phyloP scores from a whole-genome alignment of 2,113 vertebrate genomes.

The Oryzias celebensis region DNA sequence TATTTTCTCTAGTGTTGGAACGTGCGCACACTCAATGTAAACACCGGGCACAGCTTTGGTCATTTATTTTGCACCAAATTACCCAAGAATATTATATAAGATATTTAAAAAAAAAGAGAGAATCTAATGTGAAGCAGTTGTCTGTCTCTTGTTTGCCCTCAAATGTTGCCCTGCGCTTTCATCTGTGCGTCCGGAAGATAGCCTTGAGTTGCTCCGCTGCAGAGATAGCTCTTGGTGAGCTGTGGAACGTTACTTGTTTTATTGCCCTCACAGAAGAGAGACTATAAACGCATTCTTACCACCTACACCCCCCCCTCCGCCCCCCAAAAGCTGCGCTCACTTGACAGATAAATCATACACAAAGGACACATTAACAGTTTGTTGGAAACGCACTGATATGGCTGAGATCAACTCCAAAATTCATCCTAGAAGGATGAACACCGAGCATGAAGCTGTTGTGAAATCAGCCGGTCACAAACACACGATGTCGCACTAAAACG shows the following conservation, averaged over 20 bases:
- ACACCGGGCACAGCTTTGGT: conserved; percentile 14
- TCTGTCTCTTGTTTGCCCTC: conserved; percentile 13
- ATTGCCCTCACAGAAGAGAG: conserved; percentile 73
- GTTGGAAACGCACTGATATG: conserved; percentile 28
- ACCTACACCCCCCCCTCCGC: conserved; percentile 66
- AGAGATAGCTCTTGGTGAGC: conserved; percentile 73
- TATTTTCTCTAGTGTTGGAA: background rate
- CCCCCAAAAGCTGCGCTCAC: conserved; percentile 52
- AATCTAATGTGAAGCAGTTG: too few relatives aligned
- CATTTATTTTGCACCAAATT: too few relatives aligned
- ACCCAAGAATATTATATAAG: too few relatives aligned
- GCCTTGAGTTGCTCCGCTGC: conserved; percentile 57
- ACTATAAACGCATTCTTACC: conserved; percentile 77
- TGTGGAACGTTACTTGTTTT: conserved; percentile 76
- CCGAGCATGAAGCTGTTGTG: too few relatives aligned
- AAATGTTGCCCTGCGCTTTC: conserved; percentile 35
- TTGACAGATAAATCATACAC: conserved; percentile 47
- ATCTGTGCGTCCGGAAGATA: conserved; percentile 25
- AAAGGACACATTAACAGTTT: conserved; percentile 48
- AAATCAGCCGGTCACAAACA: too few relatives aligned
- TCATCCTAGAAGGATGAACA: conserved; percentile 1
- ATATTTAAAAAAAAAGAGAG: too few relatives aligned
- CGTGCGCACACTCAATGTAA: background rate
- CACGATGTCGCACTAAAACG: background rate
- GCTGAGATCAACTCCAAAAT: conserved; percentile 24